Evolutionary conservation across 2,797 vertebrate genomes (phyloP).

Genomic region (Rhodeus uyekii): DNA sequence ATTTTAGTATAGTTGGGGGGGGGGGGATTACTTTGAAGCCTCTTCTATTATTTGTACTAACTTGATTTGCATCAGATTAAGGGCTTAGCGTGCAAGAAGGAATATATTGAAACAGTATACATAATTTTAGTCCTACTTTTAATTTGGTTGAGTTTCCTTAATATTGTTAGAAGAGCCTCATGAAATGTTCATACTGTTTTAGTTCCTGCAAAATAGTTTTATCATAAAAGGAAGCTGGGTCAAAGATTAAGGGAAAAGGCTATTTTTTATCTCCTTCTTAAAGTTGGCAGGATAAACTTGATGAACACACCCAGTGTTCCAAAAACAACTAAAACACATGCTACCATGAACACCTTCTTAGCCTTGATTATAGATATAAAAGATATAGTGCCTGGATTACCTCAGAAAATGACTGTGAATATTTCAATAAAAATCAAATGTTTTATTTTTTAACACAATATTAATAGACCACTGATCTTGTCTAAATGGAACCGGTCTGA

Average conservation of each 20-base stretch:
- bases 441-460: too few species aligned
- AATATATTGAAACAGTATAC: background rate
- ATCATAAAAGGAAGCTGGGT: constrained; percentile 12
- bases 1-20: background rate
- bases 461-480: background rate
- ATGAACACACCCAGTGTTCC: constrained; percentile 21
- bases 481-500: background rate
- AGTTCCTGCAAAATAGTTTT: background rate
- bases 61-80: background rate
- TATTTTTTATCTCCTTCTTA: constrained; percentile 8
- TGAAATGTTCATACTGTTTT: background rate
- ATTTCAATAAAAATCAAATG: too few species aligned
- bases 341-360: background rate
- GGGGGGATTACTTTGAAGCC: background rate
- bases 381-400: background rate
- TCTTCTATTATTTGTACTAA: background rate
- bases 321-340: background rate
- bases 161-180: background rate
- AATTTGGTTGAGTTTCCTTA: background rate
- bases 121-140: background rate
- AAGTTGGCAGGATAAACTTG: constrained; percentile 4
- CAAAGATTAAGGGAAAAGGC: constrained; percentile 23
- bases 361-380: background rate
- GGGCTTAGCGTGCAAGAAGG: background rate
- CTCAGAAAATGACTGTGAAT: background rate